phyloP scores from a whole-genome alignment of 2,888 invertebrate species.

The Acanthosoma haemorrhoidale region DNA sequence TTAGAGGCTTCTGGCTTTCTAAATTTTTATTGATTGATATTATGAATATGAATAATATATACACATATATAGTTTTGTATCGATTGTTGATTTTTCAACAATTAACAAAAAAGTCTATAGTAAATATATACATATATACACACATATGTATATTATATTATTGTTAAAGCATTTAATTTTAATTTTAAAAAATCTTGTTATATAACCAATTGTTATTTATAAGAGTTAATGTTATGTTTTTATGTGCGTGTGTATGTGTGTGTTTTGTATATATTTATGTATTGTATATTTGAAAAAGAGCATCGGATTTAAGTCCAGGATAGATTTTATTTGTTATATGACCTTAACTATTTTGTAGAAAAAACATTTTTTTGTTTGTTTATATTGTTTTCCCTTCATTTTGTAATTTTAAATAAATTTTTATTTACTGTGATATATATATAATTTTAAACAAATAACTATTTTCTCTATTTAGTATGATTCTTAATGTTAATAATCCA shows the following conservation, averaged over 20 bases:
- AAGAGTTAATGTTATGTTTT: not conserved
- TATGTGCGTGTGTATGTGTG: not conserved
- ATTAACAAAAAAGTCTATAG: too few relatives aligned
- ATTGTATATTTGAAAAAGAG: not conserved
- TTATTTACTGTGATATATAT: slow-evolving; percentile 3
- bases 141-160: not conserved
- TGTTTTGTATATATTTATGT: not conserved
- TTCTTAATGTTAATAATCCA: not conserved
- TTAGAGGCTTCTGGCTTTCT: not conserved
- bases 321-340: not conserved
- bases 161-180: not conserved
- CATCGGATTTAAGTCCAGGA: not conserved
- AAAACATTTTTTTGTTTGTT: too few relatives aligned
- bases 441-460: not conserved
- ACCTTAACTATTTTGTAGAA: not conserved
- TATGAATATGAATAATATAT: too few relatives aligned
- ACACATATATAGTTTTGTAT: too few relatives aligned
- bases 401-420: not conserved
- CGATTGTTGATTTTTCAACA: too few relatives aligned
- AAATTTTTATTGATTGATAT: not conserved
- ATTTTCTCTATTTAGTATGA: not conserved
- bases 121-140: not conserved
- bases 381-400: not conserved
- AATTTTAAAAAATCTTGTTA: not conserved
- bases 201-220: not conserved